These are phyloP conservation scores for Chamaetylas fuelleborni DNA, from an alignment of 2,113 vertebrate genomes.

Conservation along the genomic window DNA sequence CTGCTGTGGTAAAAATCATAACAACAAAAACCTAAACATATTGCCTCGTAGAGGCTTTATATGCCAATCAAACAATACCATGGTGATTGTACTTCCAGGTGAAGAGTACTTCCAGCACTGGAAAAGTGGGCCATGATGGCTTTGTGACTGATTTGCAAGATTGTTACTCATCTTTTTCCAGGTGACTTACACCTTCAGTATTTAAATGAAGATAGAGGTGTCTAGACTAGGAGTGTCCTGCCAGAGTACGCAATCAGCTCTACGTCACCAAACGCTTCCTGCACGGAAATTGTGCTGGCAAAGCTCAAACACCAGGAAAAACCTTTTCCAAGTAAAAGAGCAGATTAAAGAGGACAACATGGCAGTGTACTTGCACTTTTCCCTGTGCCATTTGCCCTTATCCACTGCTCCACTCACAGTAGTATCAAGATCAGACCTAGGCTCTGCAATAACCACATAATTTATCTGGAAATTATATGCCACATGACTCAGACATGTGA, in stretches of 20 bases:
- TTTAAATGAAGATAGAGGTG: background rate
- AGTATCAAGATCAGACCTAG: background rate
- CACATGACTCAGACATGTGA: background rate
- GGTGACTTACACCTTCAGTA: constrained; percentile 8
- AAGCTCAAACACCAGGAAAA: background rate
- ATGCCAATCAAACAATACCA: background rate
- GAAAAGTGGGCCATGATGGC: background rate
- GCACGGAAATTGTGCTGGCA: background rate
- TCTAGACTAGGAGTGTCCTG: constrained; percentile 48
- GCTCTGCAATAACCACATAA: background rate
- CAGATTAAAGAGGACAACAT: background rate
- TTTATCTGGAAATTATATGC: background rate
- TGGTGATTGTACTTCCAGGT: too few relatives aligned
- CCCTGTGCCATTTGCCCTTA: background rate
- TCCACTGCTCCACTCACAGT: background rate
- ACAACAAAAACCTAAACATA: background rate
- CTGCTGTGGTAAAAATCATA: background rate
- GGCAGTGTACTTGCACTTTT: background rate
- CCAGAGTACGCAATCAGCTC: background rate
- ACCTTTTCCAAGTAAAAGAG: background rate
- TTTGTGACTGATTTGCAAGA: background rate
- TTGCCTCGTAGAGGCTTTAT: background rate
- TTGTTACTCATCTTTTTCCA: background rate
- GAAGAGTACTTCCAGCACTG: background rate
- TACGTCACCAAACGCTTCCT: background rate